Evolutionary conservation across 2,888 invertebrate genomes (phyloP).

Genomic region (Gasteruption jaculator): DNA sequence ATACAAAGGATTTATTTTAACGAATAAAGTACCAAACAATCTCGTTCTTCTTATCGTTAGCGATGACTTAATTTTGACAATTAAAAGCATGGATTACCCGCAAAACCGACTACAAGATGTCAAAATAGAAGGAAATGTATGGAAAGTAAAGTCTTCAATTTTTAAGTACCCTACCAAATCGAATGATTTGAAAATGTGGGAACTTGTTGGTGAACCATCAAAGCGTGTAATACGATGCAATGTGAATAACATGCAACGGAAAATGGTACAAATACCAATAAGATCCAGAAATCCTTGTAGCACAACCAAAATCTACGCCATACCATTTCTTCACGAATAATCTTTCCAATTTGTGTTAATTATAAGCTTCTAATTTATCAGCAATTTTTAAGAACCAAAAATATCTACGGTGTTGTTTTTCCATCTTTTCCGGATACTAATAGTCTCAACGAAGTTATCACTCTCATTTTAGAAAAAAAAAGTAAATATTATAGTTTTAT

Average conservation of each 20-base stretch:
- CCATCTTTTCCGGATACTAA: too few relatives aligned
- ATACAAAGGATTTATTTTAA: too few relatives aligned
- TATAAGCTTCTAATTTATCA: too few relatives aligned
- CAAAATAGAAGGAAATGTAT: not conserved
- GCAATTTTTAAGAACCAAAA: too few relatives aligned
- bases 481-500: too few relatives aligned
- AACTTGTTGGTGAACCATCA: not conserved
- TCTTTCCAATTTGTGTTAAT: too few relatives aligned
- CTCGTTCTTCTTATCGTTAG: slow-evolving; percentile 1
- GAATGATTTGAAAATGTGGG: not conserved
- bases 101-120: not conserved
- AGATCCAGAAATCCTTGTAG: not conserved
- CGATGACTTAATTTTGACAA: not conserved
- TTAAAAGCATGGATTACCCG: not conserved
- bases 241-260: not conserved
- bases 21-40: slow-evolving; percentile 1
- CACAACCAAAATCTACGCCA: not conserved
- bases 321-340: slow-evolving; percentile 8
- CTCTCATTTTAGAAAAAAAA: too few relatives aligned
- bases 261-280: slow-evolving; percentile 5
- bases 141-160: not conserved
- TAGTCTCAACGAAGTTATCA: too few relatives aligned
- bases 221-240: not conserved
- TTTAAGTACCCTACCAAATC: not conserved
- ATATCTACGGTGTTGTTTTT: too few relatives aligned